Evolutionary conservation across 2,888 invertebrate genomes (phyloP), one percentile per base, ranked within the genome.

Genomic region (Eupithecia exiguata): DNA sequence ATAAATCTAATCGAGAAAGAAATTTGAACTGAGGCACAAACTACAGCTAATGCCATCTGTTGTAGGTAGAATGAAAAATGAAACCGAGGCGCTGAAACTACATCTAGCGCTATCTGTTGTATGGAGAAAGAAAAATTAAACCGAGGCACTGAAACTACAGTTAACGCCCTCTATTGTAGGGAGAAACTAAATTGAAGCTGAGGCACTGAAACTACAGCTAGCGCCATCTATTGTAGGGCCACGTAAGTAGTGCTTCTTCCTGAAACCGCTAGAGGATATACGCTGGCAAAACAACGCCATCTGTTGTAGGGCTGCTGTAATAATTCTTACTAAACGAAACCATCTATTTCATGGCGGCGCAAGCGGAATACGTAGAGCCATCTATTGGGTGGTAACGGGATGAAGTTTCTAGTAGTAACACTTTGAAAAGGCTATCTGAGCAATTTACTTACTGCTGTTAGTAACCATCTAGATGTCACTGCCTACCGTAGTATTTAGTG

Each of bases 21-120:
- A 71, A 72, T 58, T 12, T 40, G 6, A 30, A 53, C 38, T 58
- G 53, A 25, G 25, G 30, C 25, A 30, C 18, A 36, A 65, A n/a
- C 0, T 36, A 36, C 36, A 10, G 35, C 16, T 43, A 72, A 46
- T 74, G 73, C 78, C 78, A 78, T 77, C 76, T 78, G 35, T n/a
- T 36, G 18, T 30, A 62, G 14, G 25, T 6, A n/a, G 18, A 49
- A 49, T 21, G 9, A 49, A 49, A 21, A 46, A 21, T n/a, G 9
- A 49, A 66, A 53, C 30, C 49, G 53, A 25, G 25, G 30, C 25
- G 16, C 18, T 12, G 38, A 36, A 65, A n/a, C 0, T 36, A 36
- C 36, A 10, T 21, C 16, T 43, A 72, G 46, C 75, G 73, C 78
- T 77, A 78, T 77, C 76, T 78, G 35, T n/a, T 36, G 18, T 30